phyloP scores from a whole-genome alignment of 2,113 vertebrate genomes.

The Oryctolagus cuniculus region mOryCun1.1 NC_091440.1:125769001-125769500 shows the following conservation, averaged over 20 bases:
- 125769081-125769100: constrained; percentile 54
- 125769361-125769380: neutral
- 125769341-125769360: neutral
- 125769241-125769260: neutral
- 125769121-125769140: neutral
- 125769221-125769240: neutral
- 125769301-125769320: neutral
- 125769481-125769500: too few species aligned
- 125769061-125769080: neutral
- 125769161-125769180: neutral
- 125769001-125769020: constrained; percentile 13
- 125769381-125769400: neutral
- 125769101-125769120: constrained; percentile 37
- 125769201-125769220: neutral
- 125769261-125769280: neutral
- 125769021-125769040: constrained; percentile 1
- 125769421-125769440: neutral
- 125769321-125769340: neutral
- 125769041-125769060: neutral
- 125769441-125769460: too few species aligned
- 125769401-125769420: neutral
- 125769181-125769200: neutral
- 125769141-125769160: neutral
- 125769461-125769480: too few species aligned
- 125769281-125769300: neutral